A percentile compares a stretch with the other conserved stretches of the same genome.
phyloP scores from a whole-genome alignment of 2,888 invertebrate species.

The Dryobotodes eremita region DNA sequence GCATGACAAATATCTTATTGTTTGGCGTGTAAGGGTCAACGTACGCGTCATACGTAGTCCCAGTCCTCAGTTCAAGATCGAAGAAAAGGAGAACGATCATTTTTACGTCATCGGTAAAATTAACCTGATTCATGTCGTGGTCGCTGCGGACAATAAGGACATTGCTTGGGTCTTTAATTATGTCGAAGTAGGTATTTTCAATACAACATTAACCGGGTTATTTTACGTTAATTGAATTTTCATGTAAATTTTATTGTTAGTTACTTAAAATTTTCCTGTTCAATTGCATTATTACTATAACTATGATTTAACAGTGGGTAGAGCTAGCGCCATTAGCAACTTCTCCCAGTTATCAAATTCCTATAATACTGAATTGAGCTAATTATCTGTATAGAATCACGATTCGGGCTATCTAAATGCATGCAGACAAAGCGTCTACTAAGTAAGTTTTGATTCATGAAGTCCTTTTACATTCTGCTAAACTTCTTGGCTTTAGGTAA shows the following conservation, averaged over 20 bases:
- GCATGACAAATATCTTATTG: slow-evolving; percentile 82
- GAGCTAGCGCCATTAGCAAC: background rate
- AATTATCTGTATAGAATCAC: background rate
- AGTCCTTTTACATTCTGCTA: background rate
- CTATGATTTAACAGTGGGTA: slow-evolving; percentile 4
- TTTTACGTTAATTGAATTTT: slow-evolving; percentile 37
- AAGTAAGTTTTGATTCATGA: background rate
- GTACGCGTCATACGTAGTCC: slow-evolving; percentile 78
- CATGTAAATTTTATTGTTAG: slow-evolving; percentile 29
- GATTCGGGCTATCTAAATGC: background rate
- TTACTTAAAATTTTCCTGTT: slow-evolving; percentile 32
- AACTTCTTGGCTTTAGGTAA: background rate
- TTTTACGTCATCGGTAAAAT: slow-evolving; percentile 85
- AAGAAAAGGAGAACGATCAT: slow-evolving; percentile 72
- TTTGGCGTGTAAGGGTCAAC: slow-evolving; percentile 85
- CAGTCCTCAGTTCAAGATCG: slow-evolving; percentile 82
- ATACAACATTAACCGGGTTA: slow-evolving; percentile 20
- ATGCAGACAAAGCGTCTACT: background rate
- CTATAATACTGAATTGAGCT: background rate
- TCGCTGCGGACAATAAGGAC: slow-evolving; percentile 63
- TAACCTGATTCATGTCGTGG: slow-evolving; percentile 80
- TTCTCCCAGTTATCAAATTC: background rate
- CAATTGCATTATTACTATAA: slow-evolving; percentile 18
- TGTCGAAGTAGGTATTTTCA: slow-evolving; percentile 35
- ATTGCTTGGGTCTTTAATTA: slow-evolving; percentile 53